A percentile compares a stretch with the other conserved stretches of the same genome.
phyloP scores from a whole-genome alignment of 2,888 invertebrate genomes.

The Thymelicus lineola region DNA sequence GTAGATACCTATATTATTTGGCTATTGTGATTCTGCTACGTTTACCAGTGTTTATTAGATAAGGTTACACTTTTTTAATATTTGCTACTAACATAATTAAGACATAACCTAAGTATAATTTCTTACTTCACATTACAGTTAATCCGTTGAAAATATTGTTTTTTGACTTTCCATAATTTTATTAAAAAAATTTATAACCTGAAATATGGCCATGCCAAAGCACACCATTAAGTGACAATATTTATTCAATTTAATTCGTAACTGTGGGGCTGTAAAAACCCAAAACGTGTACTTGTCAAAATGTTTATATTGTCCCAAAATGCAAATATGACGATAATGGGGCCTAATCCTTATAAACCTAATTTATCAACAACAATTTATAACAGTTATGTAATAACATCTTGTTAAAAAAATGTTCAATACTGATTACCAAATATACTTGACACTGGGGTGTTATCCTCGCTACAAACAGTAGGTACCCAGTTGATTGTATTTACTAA shows the following conservation, averaged over 20 bases:
- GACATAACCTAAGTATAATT: slow-evolving; percentile 35
- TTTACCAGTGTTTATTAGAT: too few relatives aligned
- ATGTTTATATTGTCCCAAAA: slow-evolving; percentile 71
- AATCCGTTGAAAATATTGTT: slow-evolving; percentile 43
- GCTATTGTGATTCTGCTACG: too few relatives aligned
- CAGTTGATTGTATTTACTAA: slow-evolving; percentile 15
- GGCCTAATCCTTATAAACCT: slow-evolving; percentile 76
- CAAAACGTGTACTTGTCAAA: slow-evolving; percentile 65
- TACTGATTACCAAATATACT: slow-evolving; percentile 29
- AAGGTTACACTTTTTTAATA: slow-evolving; percentile 23
- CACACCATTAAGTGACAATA: slow-evolving; percentile 45
- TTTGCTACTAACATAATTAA: slow-evolving; percentile 50
- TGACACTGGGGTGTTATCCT: slow-evolving; percentile 11
- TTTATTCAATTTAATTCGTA: slow-evolving; percentile 50
- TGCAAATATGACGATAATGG: slow-evolving; percentile 66
- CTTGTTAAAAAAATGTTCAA: slow-evolving; percentile 42
- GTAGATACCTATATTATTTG: too few relatives aligned
- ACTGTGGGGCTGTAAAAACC: slow-evolving; percentile 73
- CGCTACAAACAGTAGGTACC: not conserved
- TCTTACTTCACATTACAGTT: slow-evolving; percentile 54
- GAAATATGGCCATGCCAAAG: slow-evolving; percentile 53
- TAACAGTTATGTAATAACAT: slow-evolving; percentile 64
- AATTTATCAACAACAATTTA: slow-evolving; percentile 68
- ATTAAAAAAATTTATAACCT: slow-evolving; percentile 32
- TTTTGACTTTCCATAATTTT: slow-evolving; percentile 36